Percentiles rank a stretch among this genome's conserved stretches.
phyloP scores from a whole-genome alignment of 2,888 invertebrate genomes.

The Barypeithes pellucidus region DNA sequence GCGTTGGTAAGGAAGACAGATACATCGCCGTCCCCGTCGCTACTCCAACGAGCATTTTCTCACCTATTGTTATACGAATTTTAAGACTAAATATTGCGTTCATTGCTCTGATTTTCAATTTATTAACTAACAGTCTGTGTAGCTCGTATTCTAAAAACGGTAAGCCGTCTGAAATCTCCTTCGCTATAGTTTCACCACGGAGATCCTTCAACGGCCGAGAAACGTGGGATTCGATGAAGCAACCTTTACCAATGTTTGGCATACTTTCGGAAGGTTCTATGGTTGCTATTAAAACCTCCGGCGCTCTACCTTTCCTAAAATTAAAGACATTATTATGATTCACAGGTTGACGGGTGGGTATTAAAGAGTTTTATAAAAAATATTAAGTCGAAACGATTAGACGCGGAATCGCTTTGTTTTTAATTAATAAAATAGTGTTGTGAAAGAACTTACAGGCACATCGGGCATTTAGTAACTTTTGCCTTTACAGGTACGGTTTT shows the following conservation, averaged over 20 bases:
- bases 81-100: constrained; percentile 93
- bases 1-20: constrained; percentile 84
- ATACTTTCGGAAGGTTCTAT: constrained; percentile 87
- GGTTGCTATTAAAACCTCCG: constrained; percentile 92
- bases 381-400: too few species aligned
- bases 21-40: constrained; percentile 92
- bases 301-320: constrained; percentile 86
- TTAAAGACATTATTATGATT: too few species aligned
- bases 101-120: constrained; percentile 94
- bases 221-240: constrained; percentile 83
- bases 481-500: constrained; percentile 82
- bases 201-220: constrained; percentile 85
- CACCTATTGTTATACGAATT: constrained; percentile 83
- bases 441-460: constrained; percentile 79
- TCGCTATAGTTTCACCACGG: constrained; percentile 88
- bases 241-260: constrained; percentile 80
- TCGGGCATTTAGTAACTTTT: constrained; percentile 80
- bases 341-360: too few species aligned
- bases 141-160: constrained; percentile 97
- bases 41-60: constrained; percentile 88
- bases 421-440: too few species aligned
- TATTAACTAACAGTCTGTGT: constrained; percentile 91
- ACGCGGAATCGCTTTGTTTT: too few species aligned
- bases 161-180: constrained; percentile 95
- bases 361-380: too few species aligned